phyloP scores from a whole-genome alignment of 1,140 invertebrate species.

The Hormaphis cornu region DNA sequence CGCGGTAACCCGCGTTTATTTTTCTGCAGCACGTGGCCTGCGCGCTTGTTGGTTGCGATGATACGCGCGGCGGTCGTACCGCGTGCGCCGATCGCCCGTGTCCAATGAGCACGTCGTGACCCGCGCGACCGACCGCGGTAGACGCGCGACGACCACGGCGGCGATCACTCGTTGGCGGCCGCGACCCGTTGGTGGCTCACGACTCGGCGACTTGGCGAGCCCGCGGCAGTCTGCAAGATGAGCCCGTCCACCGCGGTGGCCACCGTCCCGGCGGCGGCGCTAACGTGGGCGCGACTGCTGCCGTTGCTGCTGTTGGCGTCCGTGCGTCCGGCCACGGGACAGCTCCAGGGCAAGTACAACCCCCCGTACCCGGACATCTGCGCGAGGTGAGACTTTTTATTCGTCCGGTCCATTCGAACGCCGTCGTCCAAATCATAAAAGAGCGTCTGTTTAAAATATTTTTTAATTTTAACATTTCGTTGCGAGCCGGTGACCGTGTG shows the following conservation, averaged over 20 bases:
- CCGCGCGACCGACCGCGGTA: neutral
- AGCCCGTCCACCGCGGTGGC: neutral
- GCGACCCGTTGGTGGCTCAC: neutral
- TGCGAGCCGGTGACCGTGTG: no score
- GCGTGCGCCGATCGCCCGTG: neutral
- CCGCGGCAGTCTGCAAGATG: slow-evolving; percentile 22
- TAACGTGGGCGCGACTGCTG: neutral
- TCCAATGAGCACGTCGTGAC: neutral
- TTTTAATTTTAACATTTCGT: no score
- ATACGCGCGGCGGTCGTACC: neutral
- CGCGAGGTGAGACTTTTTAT: neutral
- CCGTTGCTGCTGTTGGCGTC: neutral
- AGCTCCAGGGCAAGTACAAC: slow-evolving; percentile 16
- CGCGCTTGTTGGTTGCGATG: neutral
- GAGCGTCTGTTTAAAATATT: no score
- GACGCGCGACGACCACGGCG: neutral
- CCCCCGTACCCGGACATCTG: slow-evolving; percentile 14
- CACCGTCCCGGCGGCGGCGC: neutral
- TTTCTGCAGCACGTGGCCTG: no score
- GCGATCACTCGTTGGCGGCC: neutral
- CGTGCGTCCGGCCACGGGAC: neutral
- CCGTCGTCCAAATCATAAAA: no score
- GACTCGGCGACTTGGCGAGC: neutral
- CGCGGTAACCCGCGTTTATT: neutral
- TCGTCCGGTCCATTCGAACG: no score